Evolutionary conservation across 2,888 invertebrate genomes (phyloP).

Genomic region (Lasioglossum marginatum): DNA sequence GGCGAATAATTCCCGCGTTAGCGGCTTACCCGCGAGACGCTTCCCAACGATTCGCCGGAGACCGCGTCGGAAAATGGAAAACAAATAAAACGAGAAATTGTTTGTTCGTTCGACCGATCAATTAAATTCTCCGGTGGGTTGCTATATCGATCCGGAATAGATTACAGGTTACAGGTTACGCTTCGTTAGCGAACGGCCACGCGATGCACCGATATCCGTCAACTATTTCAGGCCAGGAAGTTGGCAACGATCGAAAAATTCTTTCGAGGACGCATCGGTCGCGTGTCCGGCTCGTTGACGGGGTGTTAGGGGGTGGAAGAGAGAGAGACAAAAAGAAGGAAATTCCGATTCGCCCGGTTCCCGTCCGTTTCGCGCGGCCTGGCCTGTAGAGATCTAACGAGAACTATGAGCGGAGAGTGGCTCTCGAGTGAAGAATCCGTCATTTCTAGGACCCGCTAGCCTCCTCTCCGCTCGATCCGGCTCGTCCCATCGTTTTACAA

Average conservation of each 20-base stretch:
- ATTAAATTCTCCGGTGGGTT: background rate
- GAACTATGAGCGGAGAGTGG: slow-evolving; percentile 13
- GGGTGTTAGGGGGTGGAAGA: background rate
- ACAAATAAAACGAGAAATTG: background rate
- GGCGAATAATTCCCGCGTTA: background rate
- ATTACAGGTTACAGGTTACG: background rate
- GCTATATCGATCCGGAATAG: background rate
- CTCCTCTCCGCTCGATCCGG: background rate
- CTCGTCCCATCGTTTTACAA: background rate
- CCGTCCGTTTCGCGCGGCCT: background rate
- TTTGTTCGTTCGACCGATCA: background rate
- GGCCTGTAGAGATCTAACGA: slow-evolving; percentile 3
- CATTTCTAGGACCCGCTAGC: slow-evolving; percentile 15
- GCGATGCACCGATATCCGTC: background rate
- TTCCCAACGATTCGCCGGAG: background rate
- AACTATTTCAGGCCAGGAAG: background rate
- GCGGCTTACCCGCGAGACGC: background rate
- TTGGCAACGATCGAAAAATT: background rate
- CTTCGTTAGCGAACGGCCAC: background rate
- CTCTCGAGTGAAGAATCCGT: slow-evolving; percentile 22
- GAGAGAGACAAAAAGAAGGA: background rate
- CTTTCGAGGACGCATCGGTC: background rate
- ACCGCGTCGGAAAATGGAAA: background rate
- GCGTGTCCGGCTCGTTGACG: background rate
- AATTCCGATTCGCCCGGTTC: background rate